A percentile compares a stretch with the other conserved stretches of the same genome.
phyloP scores from a whole-genome alignment of 2,797 vertebrate genomes.

The Helarctos malayanus region DNA sequence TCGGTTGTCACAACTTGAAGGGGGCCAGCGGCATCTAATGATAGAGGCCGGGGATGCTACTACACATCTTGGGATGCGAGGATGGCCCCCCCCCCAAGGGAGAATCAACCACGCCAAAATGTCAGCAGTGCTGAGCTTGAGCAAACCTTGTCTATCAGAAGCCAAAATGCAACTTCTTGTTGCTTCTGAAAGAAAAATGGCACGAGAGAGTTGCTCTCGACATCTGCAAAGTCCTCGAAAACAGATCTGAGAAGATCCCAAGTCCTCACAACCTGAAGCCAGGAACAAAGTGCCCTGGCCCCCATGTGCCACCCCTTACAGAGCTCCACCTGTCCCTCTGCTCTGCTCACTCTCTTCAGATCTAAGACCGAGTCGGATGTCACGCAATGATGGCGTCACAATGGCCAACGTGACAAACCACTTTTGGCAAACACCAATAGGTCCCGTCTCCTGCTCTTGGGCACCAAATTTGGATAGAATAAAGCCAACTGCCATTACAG shows the following conservation, averaged over 20 bases:
- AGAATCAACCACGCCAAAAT: neutral
- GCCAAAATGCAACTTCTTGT: conserved; percentile 36
- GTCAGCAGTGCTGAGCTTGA: neutral
- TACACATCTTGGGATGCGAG: neutral
- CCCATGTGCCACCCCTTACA: neutral
- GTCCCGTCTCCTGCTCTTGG: neutral
- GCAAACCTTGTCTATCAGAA: neutral
- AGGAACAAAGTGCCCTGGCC: neutral
- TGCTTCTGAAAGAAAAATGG: neutral
- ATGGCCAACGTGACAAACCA: neutral
- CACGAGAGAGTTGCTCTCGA: neutral
- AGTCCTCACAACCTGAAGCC: neutral
- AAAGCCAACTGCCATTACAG: neutral
- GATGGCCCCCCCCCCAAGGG: neutral
- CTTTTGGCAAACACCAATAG: neutral
- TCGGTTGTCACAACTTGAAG: neutral
- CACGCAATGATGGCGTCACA: neutral
- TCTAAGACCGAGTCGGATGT: neutral
- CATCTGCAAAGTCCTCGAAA: neutral
- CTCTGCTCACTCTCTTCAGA: neutral
- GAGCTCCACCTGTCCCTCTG: too few relatives aligned
- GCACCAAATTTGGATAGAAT: neutral
- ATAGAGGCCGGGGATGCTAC: neutral
- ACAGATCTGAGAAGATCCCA: neutral
- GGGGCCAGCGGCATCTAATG: neutral